Base-by-base conservation (phyloP, 1,140 invertebrate species). In the Caenorhabditis inopinata region DNA sequence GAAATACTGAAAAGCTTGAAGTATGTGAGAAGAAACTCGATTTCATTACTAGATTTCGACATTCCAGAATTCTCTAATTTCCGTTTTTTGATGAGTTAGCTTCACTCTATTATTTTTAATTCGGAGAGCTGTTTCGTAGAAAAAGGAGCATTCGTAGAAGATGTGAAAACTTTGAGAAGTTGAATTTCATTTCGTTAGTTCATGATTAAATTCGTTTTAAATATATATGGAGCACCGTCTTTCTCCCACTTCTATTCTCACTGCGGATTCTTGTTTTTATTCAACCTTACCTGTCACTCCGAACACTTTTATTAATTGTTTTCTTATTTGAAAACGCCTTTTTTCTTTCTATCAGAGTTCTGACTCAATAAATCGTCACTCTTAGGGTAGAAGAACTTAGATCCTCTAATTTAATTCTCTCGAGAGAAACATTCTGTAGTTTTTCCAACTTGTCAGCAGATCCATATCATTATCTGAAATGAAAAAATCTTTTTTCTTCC, bases 381-480 rank as follows among this genome's bases (percentile, higher is more conserved):
- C 51, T 58, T 68, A 9, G 58, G 38, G 58, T 38, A 35, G 58
- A 68, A 32, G 58, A 68, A 68, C 58, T 68, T 32, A 68, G 58
- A 68, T 38, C 58, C 58, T 68, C 58, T 68, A 68, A 68, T 68
- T 68, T 18, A 32, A 68, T 68, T 58, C 14, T 58, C 49, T 48
- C 25, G 12, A 7, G 58, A 68, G 58, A 68, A 68, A 68, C 58
- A 68, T 68, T 25, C n/a, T 68, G 6, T 42, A 23, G 32, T 21
- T 68, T 38, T 68, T 38, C 25, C 58, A 21, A 68, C 58, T 68
- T 32, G 58, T 68, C 58, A 68, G n/a, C 58, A 32, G 32, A 68
- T 68, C 32, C 58, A 38, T 11, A 21, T 12, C 32, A 68, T 21
- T 32, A 68, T 38, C 29, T 68, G 11, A 68, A 68, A 68, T 38